Percentiles rank a stretch among this genome's conserved stretches.
phyloP scores from a whole-genome alignment of 2,113 vertebrate species.

The Fregata magnificens region DNA sequence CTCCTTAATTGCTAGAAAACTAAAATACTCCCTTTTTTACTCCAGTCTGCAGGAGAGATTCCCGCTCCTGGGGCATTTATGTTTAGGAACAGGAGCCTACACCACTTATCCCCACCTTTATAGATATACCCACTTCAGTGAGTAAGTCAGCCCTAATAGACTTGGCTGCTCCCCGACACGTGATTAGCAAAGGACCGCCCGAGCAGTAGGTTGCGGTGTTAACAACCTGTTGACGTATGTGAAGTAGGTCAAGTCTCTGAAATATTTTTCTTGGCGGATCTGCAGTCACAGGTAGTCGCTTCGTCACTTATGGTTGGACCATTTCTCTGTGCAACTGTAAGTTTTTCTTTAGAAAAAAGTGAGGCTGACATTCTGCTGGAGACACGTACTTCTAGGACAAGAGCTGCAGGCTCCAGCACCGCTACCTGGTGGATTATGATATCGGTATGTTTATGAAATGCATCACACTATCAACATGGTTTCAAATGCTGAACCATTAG shows the following conservation, averaged over 20 bases:
- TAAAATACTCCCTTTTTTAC: not conserved
- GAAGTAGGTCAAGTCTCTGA: not conserved
- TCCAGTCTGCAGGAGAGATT: not conserved
- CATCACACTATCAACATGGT: accelerated
- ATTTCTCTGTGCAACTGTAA: not conserved
- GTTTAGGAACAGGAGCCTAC: not conserved
- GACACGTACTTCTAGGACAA: not conserved
- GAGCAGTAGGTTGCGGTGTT: not conserved
- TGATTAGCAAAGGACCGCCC: too few relatives aligned
- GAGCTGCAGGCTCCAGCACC: not conserved
- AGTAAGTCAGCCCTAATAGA: not conserved
- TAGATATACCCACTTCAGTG: not conserved
- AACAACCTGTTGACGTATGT: not conserved
- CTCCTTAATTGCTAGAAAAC: not conserved
- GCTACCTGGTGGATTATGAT: not conserved
- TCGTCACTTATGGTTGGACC: not conserved
- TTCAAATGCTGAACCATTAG: not conserved
- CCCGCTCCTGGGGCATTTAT: not conserved
- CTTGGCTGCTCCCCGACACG: not conserved
- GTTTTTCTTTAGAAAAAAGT: not conserved
- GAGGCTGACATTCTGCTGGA: not conserved
- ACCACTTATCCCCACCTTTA: not conserved
- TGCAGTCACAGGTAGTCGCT: not conserved
- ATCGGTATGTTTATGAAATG: not conserved
- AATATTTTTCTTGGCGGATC: not conserved